Conservation (phyloP, 2,113 vertebrate species). For the Brienomyrus brachyistius region DNA sequence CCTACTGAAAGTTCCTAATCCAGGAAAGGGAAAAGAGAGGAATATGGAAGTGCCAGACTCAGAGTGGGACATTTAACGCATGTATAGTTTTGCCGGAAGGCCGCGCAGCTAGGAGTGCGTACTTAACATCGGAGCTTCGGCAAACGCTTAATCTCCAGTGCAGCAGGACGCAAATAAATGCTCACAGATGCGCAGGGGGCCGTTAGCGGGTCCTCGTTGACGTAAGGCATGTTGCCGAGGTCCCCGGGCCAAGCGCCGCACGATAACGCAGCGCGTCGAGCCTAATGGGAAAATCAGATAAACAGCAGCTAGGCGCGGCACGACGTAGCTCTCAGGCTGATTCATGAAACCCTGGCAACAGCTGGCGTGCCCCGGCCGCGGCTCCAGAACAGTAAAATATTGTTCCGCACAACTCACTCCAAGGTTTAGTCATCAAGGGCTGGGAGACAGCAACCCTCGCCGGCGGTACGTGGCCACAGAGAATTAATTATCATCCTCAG, state of each 20-base stretch:
- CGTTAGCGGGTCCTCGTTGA: conserved; percentile 28
- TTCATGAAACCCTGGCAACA: conserved; percentile 70
- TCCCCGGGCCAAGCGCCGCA: conserved; percentile 52
- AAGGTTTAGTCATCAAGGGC: conserved; percentile 79
- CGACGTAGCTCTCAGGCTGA: conserved; percentile 61
- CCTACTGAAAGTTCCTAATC: not conserved
- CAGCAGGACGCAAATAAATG: conserved; percentile 1
- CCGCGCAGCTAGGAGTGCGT: not conserved
- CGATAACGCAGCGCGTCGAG: conserved; percentile 63
- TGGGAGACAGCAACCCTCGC: conserved; percentile 69
- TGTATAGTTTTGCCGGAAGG: not conserved
- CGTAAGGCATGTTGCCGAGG: conserved; percentile 39
- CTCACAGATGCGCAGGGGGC: conserved; percentile 4
- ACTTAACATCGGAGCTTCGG: not conserved
- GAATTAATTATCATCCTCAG: conserved; percentile 88
- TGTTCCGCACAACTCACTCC: conserved; percentile 64
- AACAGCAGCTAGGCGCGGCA: conserved; percentile 57
- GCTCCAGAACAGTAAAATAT: conserved; percentile 80
- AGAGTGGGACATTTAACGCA: not conserved
- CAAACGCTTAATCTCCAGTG: not conserved
- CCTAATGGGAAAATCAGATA: conserved; percentile 74
- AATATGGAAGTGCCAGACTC: not conserved
- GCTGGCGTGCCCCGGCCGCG: conserved; percentile 52
- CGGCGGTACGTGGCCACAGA: conserved; percentile 69
- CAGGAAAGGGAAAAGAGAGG: not conserved